These are phyloP conservation scores for Ginglymostoma cirratum DNA, from an alignment of 2,113 vertebrate genomes.

Conservation along the genomic window DNA sequence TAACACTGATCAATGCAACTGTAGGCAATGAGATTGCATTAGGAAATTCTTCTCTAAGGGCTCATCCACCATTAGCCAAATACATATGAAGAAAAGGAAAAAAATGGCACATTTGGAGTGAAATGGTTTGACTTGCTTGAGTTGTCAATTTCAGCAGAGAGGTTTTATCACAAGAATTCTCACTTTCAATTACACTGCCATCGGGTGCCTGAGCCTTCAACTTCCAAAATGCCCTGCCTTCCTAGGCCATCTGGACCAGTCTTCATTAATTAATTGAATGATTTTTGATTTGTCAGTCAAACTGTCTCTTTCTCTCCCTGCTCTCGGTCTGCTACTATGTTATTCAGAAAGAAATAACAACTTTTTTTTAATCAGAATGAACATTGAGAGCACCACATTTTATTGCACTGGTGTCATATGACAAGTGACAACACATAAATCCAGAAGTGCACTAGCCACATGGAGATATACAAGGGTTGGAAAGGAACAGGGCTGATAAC, in stretches of 20 bases:
- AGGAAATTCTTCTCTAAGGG: neutral
- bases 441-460: too few species aligned
- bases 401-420: too few species aligned
- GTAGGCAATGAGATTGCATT: neutral
- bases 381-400: too few species aligned
- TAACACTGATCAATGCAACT: neutral
- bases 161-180: neutral
- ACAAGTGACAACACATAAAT: too few species aligned
- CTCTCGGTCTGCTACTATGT: too few species aligned
- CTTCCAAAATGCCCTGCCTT: neutral
- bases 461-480: too few species aligned
- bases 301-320: neutral
- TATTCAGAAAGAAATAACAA: too few species aligned
- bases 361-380: too few species aligned
- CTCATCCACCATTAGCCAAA: neutral
- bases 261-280: neutral
- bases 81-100: neutral
- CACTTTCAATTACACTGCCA: neutral
- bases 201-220: neutral
- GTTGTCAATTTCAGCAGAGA: neutral
- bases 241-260: neutral
- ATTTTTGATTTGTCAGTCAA: neutral
- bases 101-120: neutral
- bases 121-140: neutral
- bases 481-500: too few species aligned